Evolutionary conservation across 2,113 vertebrate genomes (phyloP), one percentile per base, ranked within the genome.

Genomic region (Petaurus breviceps): DNA sequence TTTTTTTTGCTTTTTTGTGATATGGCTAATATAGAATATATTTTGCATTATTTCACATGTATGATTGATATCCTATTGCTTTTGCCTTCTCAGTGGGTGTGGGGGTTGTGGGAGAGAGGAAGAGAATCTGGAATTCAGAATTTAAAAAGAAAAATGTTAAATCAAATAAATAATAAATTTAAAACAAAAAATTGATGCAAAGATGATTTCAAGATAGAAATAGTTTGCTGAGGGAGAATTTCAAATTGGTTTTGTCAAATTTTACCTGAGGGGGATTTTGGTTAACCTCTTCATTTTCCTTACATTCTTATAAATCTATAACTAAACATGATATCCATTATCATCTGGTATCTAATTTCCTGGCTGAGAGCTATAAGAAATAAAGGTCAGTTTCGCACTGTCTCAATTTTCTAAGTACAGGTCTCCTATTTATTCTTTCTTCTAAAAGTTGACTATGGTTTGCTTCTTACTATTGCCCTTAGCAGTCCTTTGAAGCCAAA

Each of bases 271-370:
- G 37, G n/a, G 26, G 24, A 10, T 57, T 11, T 25, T 53, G 22
- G 7, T 26, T 55, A 2, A 90, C 43, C 91, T 95, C 8, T 50
- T 0, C 49, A 50, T 90, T 68, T 91, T 43, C n/a, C 19, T 84
- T 51, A n/a, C 10, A 51, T 90, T 52, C 52, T 68, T 43, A 23
- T 54, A 28, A 55, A 90, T 26, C 89, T 91, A 46, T 95, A 52
- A 52, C 95, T 92, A 55, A 93, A 68, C 55, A 3, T 89, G 52
- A 54, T 61, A 24, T 95, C n/a, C 52, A 89, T 92, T 96, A 94
- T 68, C 50, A 91, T 92, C 19, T 91, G 25, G 43, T 84, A 43
- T 95, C 94, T 92, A 89, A 51, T 94, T 95, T 52, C 10, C 49
- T 61, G 37, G 54, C n/a, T 91, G 49, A 96, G 92, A 96, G 55